phyloP scores from a whole-genome alignment of 2,113 vertebrate species.

The Morphnarchus princeps region DNA sequence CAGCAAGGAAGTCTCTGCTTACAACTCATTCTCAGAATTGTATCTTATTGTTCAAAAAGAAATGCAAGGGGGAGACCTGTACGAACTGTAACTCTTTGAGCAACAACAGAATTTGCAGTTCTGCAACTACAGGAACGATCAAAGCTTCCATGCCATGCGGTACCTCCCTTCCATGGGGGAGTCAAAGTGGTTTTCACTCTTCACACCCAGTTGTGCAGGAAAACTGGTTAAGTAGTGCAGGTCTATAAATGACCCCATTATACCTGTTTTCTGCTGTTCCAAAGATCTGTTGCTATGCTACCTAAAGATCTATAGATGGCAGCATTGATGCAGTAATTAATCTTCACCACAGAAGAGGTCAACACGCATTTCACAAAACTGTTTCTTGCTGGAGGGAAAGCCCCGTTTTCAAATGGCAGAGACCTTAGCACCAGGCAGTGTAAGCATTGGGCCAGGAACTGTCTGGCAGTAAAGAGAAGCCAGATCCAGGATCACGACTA shows the following conservation, averaged over 20 bases:
- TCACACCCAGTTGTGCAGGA: not conserved
- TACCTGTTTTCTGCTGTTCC: not conserved
- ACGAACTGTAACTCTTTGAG: not conserved
- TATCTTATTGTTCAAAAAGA: not conserved
- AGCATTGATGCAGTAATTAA: constrained; percentile 15
- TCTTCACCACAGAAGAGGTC: not conserved
- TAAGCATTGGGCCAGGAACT: not conserved
- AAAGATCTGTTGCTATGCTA: not conserved
- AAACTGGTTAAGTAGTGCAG: not conserved
- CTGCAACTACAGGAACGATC: not conserved
- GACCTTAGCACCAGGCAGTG: not conserved
- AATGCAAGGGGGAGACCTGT: not conserved
- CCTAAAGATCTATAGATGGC: constrained; percentile 37
- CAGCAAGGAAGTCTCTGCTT: not conserved
- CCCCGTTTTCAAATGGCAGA: not conserved
- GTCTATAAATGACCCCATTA: not conserved
- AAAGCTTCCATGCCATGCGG: accelerated
- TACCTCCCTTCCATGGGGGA: not conserved
- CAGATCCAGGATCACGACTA: not conserved
- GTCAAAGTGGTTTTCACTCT: not conserved
- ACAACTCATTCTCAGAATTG: not conserved
- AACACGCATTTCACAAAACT: not conserved
- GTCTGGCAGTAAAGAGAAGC: not conserved
- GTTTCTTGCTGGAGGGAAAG: not conserved
- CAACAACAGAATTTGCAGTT: not conserved